Evolutionary conservation across 2,113 vertebrate genomes (phyloP), one percentile per base, ranked within the genome.

Genomic region (Pimephales promelas): DNA sequence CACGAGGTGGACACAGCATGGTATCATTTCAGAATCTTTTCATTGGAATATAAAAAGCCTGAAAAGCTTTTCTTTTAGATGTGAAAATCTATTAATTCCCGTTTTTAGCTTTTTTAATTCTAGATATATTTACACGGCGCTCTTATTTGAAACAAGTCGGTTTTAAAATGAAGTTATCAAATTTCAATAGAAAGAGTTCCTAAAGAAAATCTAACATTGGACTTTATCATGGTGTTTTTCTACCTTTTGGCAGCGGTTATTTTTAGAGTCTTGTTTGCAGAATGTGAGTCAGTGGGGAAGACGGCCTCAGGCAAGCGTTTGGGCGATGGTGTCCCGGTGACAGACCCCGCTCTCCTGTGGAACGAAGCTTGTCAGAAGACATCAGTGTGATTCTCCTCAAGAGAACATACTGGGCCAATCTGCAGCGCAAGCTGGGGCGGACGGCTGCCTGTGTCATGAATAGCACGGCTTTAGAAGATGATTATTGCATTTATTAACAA

Each of bases 281-380:
- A 83, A 85, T 77, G 72, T 78, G 76, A 82, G 80, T 83, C 71
- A 81, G 79, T 76, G 62, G 86, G 64, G 77, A 81, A 82, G 31
- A 84, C 40, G 61, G 86, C 87, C 81, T 14, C 71, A 31, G 84
- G 86, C 87, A 83, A 84, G 86, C 82, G 36, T 88, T 85, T 82
- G 86, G 79, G 85, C 82, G 54, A 74, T 81, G 31, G 54, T 43
- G 79, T 75, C 83, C 62, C 85, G 79, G 24, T 81, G 85, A 81
- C 78, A 68, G 74, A 78, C 72, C 82, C 62, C 52, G 75, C 81
- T 86, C 84, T 68, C 84, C 79, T 24, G 43, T 80, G 77, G 85
- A 85, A 81, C 86, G 80, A 85, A 84, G 75, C 78, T 84, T 90
- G 88, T 88, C 90, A 89, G 85, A 77, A 86, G 79, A 87, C 80